A percentile compares a stretch with the other conserved stretches of the same genome.
Evolutionary conservation across 2,797 vertebrate genomes (phyloP).

Genomic region (Loriculus beryllinus): DNA sequence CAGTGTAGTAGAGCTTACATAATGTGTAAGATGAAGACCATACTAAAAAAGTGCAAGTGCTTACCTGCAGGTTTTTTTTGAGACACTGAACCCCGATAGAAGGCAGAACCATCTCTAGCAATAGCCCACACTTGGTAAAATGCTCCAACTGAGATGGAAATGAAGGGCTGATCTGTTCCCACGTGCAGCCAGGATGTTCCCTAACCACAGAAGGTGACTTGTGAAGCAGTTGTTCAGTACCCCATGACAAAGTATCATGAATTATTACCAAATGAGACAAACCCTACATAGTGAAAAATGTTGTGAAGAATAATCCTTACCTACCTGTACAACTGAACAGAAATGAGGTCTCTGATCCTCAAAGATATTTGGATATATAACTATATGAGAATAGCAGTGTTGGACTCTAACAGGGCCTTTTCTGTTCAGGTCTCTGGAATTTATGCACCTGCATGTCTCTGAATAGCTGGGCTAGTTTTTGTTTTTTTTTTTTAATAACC

Average conservation of each 20-base stretch:
- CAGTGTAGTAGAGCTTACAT: background rate
- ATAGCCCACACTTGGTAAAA: conserved; percentile 93
- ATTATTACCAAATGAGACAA: background rate
- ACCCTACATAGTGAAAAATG: background rate
- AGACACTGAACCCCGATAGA: conserved; percentile 92
- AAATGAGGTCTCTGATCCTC: background rate
- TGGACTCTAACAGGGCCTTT: background rate
- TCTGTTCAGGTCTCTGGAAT: background rate
- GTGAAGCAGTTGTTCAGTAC: background rate
- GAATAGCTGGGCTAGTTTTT: background rate
- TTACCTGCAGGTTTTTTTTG: conserved; percentile 86
- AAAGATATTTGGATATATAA: background rate
- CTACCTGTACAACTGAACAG: background rate
- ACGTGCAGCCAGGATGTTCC: conserved; percentile 95
- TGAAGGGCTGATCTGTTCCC: conserved; percentile 94
- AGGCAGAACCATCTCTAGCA: conserved; percentile 91
- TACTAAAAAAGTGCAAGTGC: background rate
- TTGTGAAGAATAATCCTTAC: background rate
- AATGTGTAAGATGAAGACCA: background rate
- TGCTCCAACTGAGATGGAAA: conserved; percentile 89
- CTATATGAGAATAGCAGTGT: background rate
- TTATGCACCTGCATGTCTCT: background rate
- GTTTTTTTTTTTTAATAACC: background rate
- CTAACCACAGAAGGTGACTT: conserved; percentile 62
- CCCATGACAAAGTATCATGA: rapidly evolving